A percentile compares a stretch with the other conserved stretches of the same genome.
Conservation (phyloP, 2,113 vertebrate genomes). For the Oncorhynchus keta region DNA sequence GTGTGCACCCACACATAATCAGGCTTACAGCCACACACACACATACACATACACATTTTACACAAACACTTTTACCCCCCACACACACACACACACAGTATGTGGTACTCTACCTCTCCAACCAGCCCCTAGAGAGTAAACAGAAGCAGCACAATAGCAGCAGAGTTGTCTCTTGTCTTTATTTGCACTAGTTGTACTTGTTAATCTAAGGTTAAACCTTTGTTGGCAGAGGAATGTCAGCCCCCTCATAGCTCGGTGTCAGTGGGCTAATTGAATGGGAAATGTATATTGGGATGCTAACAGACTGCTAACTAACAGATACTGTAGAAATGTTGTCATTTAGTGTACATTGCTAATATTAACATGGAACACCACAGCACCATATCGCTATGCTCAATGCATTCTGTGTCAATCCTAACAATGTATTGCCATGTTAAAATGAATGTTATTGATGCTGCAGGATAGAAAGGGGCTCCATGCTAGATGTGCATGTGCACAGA, state of each 20-base stretch:
- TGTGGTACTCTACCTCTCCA: background rate
- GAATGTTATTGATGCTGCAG: too few relatives aligned
- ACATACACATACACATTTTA: too few relatives aligned
- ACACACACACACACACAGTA: too few relatives aligned
- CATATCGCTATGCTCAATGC: background rate
- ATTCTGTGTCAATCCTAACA: background rate
- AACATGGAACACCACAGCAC: too few relatives aligned
- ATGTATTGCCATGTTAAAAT: too few relatives aligned
- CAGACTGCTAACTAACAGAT: background rate
- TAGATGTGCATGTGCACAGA: too few relatives aligned
- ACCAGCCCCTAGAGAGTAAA: slow-evolving; percentile 14
- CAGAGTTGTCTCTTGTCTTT: slow-evolving; percentile 9
- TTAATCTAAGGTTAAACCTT: slow-evolving; percentile 39
- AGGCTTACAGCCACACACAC: too few relatives aligned
- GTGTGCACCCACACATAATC: too few relatives aligned
- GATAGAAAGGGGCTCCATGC: too few relatives aligned
- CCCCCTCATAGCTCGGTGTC: slow-evolving; percentile 1
- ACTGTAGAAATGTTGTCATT: background rate
- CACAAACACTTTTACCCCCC: too few relatives aligned
- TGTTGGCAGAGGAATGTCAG: slow-evolving; percentile 9
- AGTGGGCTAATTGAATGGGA: slow-evolving; percentile 26
- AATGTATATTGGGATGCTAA: slow-evolving; percentile 3
- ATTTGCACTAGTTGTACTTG: slow-evolving; percentile 26
- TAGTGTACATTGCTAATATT: background rate
- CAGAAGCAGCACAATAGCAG: slow-evolving; percentile 4